phyloP scores from a whole-genome alignment of 2,113 vertebrate species.

The Sapayoa aenigma region DNA sequence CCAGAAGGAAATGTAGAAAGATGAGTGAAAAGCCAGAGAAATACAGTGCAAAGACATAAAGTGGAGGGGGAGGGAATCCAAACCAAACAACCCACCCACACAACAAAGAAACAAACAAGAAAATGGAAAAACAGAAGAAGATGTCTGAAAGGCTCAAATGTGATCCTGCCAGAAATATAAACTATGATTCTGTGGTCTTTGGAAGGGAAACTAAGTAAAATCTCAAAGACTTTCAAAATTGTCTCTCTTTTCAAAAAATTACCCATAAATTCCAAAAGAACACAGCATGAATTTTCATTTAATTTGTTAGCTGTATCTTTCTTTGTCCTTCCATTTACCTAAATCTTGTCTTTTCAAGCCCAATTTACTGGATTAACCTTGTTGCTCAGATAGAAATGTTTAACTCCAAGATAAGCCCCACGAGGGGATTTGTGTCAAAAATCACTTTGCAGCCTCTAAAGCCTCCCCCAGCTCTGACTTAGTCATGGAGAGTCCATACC shows the following conservation, averaged over 20 bases:
- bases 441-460: not conserved
- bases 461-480: not conserved
- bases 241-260: not conserved
- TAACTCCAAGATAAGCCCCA: not conserved
- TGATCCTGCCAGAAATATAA: not conserved
- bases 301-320: not conserved
- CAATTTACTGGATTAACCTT: constrained; percentile 27
- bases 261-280: not conserved
- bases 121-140: not conserved
- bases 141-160: not conserved
- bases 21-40: not conserved
- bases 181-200: not conserved
- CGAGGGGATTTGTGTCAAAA: not conserved
- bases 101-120: not conserved
- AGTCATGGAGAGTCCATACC: not conserved
- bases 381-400: not conserved
- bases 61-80: fast-evolving
- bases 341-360: not conserved
- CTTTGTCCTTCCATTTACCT: not conserved
- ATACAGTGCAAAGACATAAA: not conserved
- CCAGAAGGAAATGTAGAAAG: not conserved
- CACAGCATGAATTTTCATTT: not conserved
- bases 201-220: not conserved
- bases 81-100: not conserved
- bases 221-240: not conserved